Conservation (phyloP, 2,113 vertebrate genomes). For the Nibea coibor region DNA sequence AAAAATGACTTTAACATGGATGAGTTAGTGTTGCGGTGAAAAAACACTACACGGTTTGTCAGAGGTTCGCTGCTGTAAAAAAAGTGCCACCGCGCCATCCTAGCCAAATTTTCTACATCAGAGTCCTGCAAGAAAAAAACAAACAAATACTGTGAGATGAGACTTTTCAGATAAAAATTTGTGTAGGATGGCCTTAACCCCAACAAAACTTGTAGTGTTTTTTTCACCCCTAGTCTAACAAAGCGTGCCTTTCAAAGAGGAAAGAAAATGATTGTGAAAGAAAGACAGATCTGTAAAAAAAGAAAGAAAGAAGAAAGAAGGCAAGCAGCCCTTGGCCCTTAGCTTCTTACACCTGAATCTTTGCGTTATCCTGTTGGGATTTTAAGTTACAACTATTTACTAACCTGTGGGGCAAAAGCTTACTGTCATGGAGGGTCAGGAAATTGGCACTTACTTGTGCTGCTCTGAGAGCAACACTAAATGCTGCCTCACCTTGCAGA, state of each 20-base stretch:
- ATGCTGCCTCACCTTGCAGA: conserved; percentile 68
- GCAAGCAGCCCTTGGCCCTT: conserved; percentile 47
- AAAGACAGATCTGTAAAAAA: conserved; percentile 57
- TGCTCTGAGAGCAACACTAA: conserved; percentile 68
- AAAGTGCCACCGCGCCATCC: conserved; percentile 44
- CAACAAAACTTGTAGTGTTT: conserved; percentile 73
- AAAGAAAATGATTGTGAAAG: conserved; percentile 65
- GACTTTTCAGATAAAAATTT: conserved; percentile 49
- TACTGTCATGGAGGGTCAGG: conserved; percentile 63
- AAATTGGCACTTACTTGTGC: conserved; percentile 77
- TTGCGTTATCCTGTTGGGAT: conserved; percentile 54
- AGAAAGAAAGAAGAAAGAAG: conserved; percentile 39
- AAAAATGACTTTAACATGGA: conserved; percentile 96
- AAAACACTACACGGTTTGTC: conserved; percentile 73
- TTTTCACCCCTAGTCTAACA: conserved; percentile 84
- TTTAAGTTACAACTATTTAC: conserved; percentile 54
- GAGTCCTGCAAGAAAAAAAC: conserved; percentile 34
- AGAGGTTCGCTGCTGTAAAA: conserved; percentile 36
- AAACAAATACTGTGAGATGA: conserved; percentile 11
- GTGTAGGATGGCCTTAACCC: conserved; percentile 60
- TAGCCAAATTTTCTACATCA: conserved; percentile 58
- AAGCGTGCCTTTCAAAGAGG: conserved; percentile 79
- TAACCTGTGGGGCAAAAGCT: conserved; percentile 62
- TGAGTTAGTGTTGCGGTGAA: conserved; percentile 88
- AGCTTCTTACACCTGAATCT: conserved; percentile 57